Base-by-base conservation (phyloP, 2,113 vertebrate genomes). In the Heliornis fulica region DNA sequence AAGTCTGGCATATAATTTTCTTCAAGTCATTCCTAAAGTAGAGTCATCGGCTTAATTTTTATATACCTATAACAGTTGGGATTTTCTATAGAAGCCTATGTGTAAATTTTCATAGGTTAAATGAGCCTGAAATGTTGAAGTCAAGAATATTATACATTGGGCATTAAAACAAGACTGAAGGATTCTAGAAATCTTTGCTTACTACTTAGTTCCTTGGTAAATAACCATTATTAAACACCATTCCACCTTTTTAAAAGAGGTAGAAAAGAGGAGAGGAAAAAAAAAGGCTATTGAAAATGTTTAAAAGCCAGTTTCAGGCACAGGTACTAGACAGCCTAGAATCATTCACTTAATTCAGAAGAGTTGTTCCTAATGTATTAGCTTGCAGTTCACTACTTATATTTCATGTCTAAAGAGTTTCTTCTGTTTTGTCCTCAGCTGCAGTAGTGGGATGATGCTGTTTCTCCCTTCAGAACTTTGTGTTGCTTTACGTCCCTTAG, bases 391-490 rank as follows among this genome's bases (percentile, higher is more conserved):
- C 63, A 45, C 38, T 57, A 36, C n/a, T 56, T 65, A 23, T 7
- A 40, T 71, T 50, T 53, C 4, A 10, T 20, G 11, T 29, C 15
- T 61, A 70, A 48, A 53, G 36, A 40, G 3, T 22, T 64, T 12
- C 6, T 86, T 77, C 10, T 66, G 0, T 57, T 15, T 77, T 56
- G 5, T 74, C 0, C 20, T 87, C 2, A 57, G 0, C 10, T 48
- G 3, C 3, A 10, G 31, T 3, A 19, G 28, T 43, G 20, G 8
- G 16, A 20, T 56, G 18, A 20, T 74, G 25, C 28, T 59, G 12
- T 25, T 86, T 91, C 31, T 80, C 21, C 56, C 22, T 19, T 5
- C 5, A 32, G 20, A 69, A 53, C 5, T 56, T 85, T 26, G 31
- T 76, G 15, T 34, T 85, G 3, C 32, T 43, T n/a, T 25, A 1